These are phyloP conservation scores for Triplophysa dalaica DNA, from an alignment of 2,113 vertebrate species.

Conservation along the genomic window DNA sequence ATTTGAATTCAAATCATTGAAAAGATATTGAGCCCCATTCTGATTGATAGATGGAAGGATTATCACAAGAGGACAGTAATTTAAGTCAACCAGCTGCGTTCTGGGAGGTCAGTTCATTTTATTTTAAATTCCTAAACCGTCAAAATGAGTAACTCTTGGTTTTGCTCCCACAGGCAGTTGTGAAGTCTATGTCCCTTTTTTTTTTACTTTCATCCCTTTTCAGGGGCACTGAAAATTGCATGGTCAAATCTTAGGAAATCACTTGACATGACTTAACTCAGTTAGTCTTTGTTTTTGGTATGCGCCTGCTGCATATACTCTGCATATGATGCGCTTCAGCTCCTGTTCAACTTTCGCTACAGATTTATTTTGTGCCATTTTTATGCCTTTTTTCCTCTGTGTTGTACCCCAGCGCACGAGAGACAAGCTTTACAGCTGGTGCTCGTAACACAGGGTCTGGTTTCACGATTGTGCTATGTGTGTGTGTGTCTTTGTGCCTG, in stretches of 20 bases:
- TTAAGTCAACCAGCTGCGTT: conserved; percentile 94
- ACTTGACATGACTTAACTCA: conserved; percentile 15
- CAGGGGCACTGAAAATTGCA: conserved; percentile 28
- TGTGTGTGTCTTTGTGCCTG: conserved; percentile 61
- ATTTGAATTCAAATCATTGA: conserved; percentile 48
- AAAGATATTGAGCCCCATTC: conserved; percentile 94
- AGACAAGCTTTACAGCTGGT: conserved; percentile 33
- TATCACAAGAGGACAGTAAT: conserved; percentile 93
- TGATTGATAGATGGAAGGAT: conserved; percentile 96
- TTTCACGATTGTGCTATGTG: conserved; percentile 58
- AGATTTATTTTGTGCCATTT: conserved; percentile 22
- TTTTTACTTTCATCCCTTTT: conserved; percentile 9
- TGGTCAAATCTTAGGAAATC: conserved; percentile 22
- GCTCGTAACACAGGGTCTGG: conserved; percentile 33
- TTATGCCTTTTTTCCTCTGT: conserved; percentile 2
- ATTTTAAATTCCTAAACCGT: conserved; percentile 76
- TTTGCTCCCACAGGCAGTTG: conserved; percentile 31
- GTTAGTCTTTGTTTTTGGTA: conserved; percentile 24
- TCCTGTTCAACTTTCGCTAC: conserved; percentile 8
- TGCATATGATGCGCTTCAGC: conserved; percentile 12
- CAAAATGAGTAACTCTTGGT: conserved; percentile 54
- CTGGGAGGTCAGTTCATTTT: conserved; percentile 94
- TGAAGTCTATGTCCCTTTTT: conserved; percentile 31
- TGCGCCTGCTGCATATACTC: conserved; percentile 15
- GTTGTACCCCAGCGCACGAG: conserved; percentile 9